Evolutionary conservation across 2,113 vertebrate genomes (phyloP), one percentile per base, ranked within the genome.

Genomic region (Peromyscus maniculatus): DNA sequence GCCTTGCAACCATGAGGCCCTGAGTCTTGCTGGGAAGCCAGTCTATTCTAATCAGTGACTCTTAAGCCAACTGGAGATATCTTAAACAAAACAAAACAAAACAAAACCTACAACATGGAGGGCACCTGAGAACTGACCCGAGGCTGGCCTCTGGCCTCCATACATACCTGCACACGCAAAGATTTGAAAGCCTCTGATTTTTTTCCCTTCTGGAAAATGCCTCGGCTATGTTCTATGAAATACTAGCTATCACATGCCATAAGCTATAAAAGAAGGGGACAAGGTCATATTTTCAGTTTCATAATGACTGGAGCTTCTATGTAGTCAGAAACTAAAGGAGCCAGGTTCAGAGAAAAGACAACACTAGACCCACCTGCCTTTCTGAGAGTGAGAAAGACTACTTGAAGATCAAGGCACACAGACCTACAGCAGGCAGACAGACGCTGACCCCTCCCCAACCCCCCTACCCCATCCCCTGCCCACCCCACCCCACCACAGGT

Each of bases 191-290:
- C 6, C 6, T 90, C 62, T 6, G 24, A 12, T 62, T 72, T 89
- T 69, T 21, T 96, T 12, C 31, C 7, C 46, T 89, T 64, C 2
- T 11, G 64, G 86, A 52, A 92, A 90, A 36, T 57, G 39, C 6
- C 19, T 7, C 10, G 0, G 15, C 49, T 31, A 19, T 80, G n/a
- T 79, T 77, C 52, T 91, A 57, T 83, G 91, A 83, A 57, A 64
- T 33, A 67, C 66, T 74, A 69, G 49, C 66, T 95, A 28, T 71
- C n/a, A 77, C 64, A n/a, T 83, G 46, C 19, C 64, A 7, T 31
- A 91, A 66, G 10, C 49, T 66, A 62, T 69, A 79, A 91, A 80
- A 77, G 82, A 80, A 79, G 26, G 59, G 67, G 15, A 62, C 78
- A 59, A 46, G 72, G 21, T 24, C 17, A 36, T 87, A 36, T 28